A percentile compares a stretch with the other conserved stretches of the same genome.
Conservation (phyloP, 2,888 invertebrate species). For the Chrysopilus asiliformis region DNA sequence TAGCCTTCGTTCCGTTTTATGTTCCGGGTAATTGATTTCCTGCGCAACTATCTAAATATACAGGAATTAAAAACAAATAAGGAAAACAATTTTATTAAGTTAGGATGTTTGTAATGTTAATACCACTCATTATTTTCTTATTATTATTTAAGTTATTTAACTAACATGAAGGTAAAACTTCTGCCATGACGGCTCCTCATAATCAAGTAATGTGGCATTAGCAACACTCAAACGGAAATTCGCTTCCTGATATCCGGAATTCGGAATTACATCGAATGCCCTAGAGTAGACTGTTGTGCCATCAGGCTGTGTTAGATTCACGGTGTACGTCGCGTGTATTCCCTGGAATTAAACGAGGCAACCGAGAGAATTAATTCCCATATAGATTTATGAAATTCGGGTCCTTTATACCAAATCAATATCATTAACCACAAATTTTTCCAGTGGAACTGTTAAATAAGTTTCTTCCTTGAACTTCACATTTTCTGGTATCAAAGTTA, state of each 20-base stretch:
- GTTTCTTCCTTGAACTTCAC: conserved; percentile 42
- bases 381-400: no score
- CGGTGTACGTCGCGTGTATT: conserved; percentile 43
- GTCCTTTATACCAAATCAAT: conserved; percentile 42
- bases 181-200: conserved; percentile 40
- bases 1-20: conserved; percentile 34
- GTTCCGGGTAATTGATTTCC: conserved; percentile 23
- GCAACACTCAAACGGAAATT: conserved; percentile 44
- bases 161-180: conserved; percentile 35
- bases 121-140: not conserved
- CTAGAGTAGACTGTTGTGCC: conserved; percentile 24
- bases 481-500: conserved; percentile 30
- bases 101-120: not conserved
- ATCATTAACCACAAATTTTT: conserved; percentile 41
- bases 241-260: conserved; percentile 45
- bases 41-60: conserved; percentile 27
- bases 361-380: not conserved
- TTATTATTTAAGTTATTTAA: not conserved
- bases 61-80: conserved; percentile 1
- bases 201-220: conserved; percentile 44
- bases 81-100: not conserved
- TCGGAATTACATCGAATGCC: conserved; percentile 48
- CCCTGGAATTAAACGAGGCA: conserved; percentile 30
- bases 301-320: conserved; percentile 28
- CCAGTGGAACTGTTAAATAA: conserved; percentile 37